Conservation (phyloP, 2,113 vertebrate species). For the Pycnonotus jocosus region DNA sequence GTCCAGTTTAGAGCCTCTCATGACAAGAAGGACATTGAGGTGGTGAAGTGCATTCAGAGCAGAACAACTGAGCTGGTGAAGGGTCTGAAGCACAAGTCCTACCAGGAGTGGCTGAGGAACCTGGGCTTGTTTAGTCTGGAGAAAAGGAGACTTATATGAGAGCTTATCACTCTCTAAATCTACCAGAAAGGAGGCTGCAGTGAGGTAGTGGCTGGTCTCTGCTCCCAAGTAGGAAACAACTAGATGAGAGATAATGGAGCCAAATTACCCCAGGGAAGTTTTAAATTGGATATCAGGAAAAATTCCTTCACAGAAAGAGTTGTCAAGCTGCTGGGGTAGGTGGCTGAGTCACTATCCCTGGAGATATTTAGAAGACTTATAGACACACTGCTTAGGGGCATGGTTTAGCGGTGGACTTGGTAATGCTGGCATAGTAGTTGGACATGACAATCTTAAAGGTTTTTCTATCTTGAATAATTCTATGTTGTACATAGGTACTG, state of each 20-base stretch:
- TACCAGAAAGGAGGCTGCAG: neutral
- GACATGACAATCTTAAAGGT: neutral
- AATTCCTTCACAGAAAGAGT: neutral
- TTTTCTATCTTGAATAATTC: neutral
- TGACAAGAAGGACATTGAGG: neutral
- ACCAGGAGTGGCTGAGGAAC: neutral
- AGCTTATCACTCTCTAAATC: neutral
- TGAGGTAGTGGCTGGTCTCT: neutral
- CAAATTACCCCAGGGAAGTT: neutral
- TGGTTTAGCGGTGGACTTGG: neutral
- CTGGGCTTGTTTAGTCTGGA: neutral
- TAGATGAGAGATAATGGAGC: neutral
- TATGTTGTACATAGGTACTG: neutral
- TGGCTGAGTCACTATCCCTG: neutral
- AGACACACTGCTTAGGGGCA: neutral
- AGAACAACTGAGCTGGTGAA: neutral
- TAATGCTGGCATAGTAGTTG: neutral
- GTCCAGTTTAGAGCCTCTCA: neutral
- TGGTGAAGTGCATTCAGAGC: neutral
- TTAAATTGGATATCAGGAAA: neutral
- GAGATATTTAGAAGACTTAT: neutral
- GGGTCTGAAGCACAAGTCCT: neutral
- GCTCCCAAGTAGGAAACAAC: neutral
- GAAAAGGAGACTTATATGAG: neutral
- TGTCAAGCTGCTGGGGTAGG: neutral